Evolutionary conservation across 2,888 invertebrate species (phyloP), one percentile per base, ranked within the genome.

Genomic region (Anthophora plumipes): DNA sequence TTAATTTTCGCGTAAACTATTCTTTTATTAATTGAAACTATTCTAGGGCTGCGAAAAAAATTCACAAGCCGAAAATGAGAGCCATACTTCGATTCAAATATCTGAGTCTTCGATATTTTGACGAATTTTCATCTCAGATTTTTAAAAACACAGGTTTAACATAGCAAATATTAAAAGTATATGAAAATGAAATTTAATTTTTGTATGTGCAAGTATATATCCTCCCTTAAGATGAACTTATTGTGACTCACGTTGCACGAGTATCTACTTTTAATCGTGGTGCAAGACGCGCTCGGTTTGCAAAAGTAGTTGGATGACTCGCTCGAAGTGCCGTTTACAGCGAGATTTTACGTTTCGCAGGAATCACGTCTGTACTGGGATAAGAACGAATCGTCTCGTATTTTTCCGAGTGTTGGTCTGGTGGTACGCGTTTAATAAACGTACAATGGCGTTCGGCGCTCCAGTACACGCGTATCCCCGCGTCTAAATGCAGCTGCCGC

Each of bases 351-450:
- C 73, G 39, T 82, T 77, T 64, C 66, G 39, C 22, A 41, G 31
- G 75, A 85, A 85, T 86, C 86, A 78, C 77, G 71, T 31, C 57
- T 20, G 11, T 17, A 43, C 41, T 55, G 48, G 39, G 60, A 54
- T 83, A 85, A 80, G 78, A 85, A 82, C 71, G 74, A 83, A 82
- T 80, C 80, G 70, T 48, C 20, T 22, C 76, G 61, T 80, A 77
- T 66, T 83, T 83, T 70, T 72, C 59, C 8, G 12, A 31, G 22
- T 48, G 57, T 46, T 61, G 52, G 69, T 46, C 14, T 7, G 63
- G 41, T 31, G 67, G 64, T 68, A 48, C 41, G 82, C 84, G 82
- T 89, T 88, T 88, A 88, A 88, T 88, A 88, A 88, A 87, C 84
- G 87, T 69, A 81, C 82, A 84, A 80, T 64, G 68, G 80, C 59